Evolutionary conservation across 2,888 invertebrate genomes (phyloP), one percentile per base, ranked within the genome.

Genomic region (Lathronympha strigana): DNA sequence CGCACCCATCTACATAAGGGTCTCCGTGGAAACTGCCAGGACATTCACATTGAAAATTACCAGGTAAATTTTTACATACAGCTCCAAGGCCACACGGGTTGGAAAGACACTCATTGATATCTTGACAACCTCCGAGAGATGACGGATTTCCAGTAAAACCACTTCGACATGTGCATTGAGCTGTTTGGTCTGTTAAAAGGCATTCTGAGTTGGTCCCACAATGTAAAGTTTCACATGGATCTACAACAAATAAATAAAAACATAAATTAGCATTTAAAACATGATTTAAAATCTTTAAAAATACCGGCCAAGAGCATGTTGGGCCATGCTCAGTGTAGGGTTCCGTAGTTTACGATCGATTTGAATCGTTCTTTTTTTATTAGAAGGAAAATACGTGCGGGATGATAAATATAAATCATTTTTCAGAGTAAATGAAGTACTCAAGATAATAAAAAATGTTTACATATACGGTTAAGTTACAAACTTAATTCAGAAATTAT

Each of bases 151-250:
- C 97, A 0, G 96, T 95, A 82, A 95, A 98, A 3, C 98, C 98
- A 68, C 93, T 94, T 66, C 94, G 94, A 79, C 98, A 98, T 38
- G 96, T 93, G 80, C 98, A 98, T 76, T 96, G 96, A 0, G 97
- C 97, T 73, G 94, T 93, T 77, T 96, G 95, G 77, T 96, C 96
- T 61, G 96, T 94, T 61, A 98, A 86, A 93, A 97, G 95, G 84
- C 98, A 98, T 79, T 97, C 96, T 5, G 97, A 96, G 84, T 98
- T 98, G 53, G 96, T 95, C 53, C 96, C 96, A 82, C 98, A 98
- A 63, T 94, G 94, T 38, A 96, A 90, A 25, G 95, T 94, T 92
- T 98, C 98, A 81, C 98, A 98, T 0, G 98, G 98, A 94, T 98
- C 97, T 97, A 82, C 63, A 92, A 88, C 68, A 71, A 23, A 19